Evolutionary conservation across 2,797 vertebrate species (phyloP).

Genomic region (Pangasius djambal): DNA sequence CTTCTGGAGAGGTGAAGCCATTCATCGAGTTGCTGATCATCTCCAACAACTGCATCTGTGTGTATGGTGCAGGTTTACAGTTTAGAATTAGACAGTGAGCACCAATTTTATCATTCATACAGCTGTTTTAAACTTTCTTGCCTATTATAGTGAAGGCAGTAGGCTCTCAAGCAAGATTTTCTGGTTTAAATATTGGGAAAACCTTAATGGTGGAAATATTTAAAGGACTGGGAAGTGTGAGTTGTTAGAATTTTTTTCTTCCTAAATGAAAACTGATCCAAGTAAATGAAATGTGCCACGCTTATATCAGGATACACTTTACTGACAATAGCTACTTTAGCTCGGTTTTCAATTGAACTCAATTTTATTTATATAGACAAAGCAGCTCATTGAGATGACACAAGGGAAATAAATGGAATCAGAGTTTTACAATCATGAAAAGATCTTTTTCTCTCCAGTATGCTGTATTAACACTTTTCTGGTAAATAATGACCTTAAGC

Average conservation of each 20-base stretch:
- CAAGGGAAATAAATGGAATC: background rate
- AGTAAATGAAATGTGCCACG: background rate
- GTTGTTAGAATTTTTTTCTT: no score
- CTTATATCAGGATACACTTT: background rate
- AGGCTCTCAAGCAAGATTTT: background rate
- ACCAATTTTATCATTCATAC: no score
- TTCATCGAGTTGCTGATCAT: conserved; percentile 77
- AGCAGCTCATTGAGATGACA: background rate
- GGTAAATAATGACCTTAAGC: background rate
- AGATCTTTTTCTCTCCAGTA: background rate
- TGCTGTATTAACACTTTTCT: background rate
- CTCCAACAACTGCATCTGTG: conserved; percentile 82
- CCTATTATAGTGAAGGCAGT: background rate
- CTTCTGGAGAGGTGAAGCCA: conserved; percentile 69
- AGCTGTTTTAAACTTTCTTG: background rate
- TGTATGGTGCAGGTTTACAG: background rate
- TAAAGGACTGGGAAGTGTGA: no score
- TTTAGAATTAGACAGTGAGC: background rate
- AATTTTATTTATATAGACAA: background rate
- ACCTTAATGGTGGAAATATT: background rate
- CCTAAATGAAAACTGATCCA: background rate
- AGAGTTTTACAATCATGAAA: background rate
- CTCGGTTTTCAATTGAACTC: background rate
- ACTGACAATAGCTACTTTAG: background rate
- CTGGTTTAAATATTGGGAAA: background rate